Percentiles rank a stretch among this genome's conserved stretches.
phyloP scores from a whole-genome alignment of 2,888 invertebrate genomes.

The Hypomecis punctinalis region DNA sequence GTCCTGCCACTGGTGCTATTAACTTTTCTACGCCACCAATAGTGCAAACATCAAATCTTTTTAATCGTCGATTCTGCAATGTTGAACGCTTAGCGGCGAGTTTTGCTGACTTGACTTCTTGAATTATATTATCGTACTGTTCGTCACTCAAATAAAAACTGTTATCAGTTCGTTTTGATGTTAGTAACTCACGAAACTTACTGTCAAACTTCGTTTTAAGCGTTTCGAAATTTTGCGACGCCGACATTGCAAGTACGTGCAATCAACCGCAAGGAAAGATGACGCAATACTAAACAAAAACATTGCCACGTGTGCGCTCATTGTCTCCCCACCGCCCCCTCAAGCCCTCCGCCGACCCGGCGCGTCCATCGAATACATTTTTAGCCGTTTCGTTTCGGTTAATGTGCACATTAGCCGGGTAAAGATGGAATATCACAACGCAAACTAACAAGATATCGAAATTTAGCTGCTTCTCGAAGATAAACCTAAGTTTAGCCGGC shows the following conservation, averaged over 20 bases:
- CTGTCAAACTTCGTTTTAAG: conserved; percentile 4
- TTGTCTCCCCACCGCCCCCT: conserved; percentile 2
- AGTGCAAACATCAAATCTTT: conserved; percentile 37
- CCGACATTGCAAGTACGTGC: conserved; percentile 14
- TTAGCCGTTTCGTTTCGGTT: too few species aligned
- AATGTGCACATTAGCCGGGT: too few species aligned
- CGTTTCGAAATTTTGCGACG: conserved; percentile 13
- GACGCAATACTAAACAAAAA: conserved; percentile 1
- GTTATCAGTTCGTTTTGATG: conserved; percentile 1
- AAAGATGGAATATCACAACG: too few species aligned
- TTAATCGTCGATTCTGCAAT: conserved; percentile 26
- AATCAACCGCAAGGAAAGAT: not conserved
- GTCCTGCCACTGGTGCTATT: conserved; percentile 7
- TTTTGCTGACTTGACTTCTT: conserved; percentile 4
- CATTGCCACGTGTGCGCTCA: not conserved
- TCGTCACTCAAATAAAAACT: conserved; percentile 2
- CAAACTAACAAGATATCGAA: too few species aligned
- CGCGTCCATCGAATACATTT: too few species aligned
- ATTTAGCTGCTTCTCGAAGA: too few species aligned
- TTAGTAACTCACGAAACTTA: conserved; percentile 1
- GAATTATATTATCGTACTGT: conserved; percentile 12
- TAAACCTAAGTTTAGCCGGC: too few species aligned
- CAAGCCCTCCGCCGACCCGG: too few species aligned
- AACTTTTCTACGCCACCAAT: conserved; percentile 25
- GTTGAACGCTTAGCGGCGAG: conserved; percentile 4